phyloP scores from a whole-genome alignment of 2,113 vertebrate genomes.

The Toxostoma redivivum region DNA sequence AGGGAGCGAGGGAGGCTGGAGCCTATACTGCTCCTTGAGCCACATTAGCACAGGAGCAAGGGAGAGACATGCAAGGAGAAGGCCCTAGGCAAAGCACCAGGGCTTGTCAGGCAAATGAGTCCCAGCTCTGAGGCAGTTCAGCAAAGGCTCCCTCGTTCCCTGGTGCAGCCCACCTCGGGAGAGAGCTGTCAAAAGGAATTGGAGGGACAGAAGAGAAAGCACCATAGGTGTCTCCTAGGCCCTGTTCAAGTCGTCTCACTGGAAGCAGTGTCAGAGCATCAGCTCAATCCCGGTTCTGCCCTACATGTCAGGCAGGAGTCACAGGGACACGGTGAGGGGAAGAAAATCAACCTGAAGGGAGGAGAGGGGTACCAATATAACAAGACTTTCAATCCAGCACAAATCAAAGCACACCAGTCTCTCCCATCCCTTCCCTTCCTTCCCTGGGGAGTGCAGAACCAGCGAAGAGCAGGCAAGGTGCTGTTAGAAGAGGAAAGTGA shows the following conservation, averaged over 20 bases:
- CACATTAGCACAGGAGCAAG: neutral
- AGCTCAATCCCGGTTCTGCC: constrained; percentile 17
- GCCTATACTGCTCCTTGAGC: neutral
- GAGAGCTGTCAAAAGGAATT: neutral
- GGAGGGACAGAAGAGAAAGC: neutral
- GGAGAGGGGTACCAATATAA: constrained; percentile 42
- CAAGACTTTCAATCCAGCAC: constrained; percentile 2
- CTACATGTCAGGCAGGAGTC: constrained; percentile 39
- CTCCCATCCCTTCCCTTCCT: constrained; percentile 40
- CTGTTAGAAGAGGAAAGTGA: constrained; percentile 54
- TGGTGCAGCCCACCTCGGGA: neutral
- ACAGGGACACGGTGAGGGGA: constrained; percentile 15
- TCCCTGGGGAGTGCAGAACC: constrained; percentile 4
- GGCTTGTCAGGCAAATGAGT: neutral
- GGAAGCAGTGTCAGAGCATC: neutral
- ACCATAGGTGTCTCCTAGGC: constrained; percentile 2
- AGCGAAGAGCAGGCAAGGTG: constrained; percentile 49
- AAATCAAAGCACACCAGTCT: constrained; percentile 27
- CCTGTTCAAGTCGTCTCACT: constrained; percentile 37
- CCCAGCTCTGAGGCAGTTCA: neutral
- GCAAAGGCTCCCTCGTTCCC: constrained; percentile 4
- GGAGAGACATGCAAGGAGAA: constrained; percentile 8
- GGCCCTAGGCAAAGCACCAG: neutral
- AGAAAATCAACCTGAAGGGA: constrained; percentile 20
- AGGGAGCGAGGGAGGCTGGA: neutral